Evolutionary conservation across 2,113 vertebrate genomes (phyloP).

Genomic region (Dolichallabes microphthalmus): DNA sequence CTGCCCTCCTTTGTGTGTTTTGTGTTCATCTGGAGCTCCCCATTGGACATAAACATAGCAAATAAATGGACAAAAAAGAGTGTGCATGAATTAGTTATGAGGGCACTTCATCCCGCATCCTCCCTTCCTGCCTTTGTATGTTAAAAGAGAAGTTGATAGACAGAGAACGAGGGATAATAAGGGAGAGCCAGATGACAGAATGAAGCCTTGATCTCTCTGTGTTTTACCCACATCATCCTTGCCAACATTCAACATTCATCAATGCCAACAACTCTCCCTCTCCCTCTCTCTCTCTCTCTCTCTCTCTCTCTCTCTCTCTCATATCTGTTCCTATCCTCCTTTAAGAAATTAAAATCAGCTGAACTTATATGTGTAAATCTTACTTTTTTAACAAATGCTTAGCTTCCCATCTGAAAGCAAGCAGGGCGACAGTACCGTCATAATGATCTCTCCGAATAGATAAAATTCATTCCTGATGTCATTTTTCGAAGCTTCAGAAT

Average conservation of each 20-base stretch:
- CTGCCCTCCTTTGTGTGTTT: constrained; percentile 31
- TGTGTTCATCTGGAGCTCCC: constrained; percentile 20
- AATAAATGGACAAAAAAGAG: constrained; percentile 25
- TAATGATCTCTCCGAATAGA: constrained; percentile 16
- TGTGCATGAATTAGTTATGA: constrained; percentile 50
- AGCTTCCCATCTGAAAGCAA: not conserved
- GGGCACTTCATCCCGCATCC: constrained; percentile 31
- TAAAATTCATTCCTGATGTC: not conserved
- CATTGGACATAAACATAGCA: constrained; percentile 30
- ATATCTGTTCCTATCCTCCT: not conserved
- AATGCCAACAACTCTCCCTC: not conserved
- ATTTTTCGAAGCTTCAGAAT: not conserved
- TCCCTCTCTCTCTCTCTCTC: not conserved
- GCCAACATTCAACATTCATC: not conserved
- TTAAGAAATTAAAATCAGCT: constrained; percentile 3
- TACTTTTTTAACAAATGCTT: not conserved
- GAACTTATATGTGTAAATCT: not conserved
- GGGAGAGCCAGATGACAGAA: constrained; percentile 4
- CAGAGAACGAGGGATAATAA: constrained; percentile 13
- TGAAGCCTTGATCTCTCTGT: constrained; percentile 23
- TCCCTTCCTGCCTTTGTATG: constrained; percentile 25
- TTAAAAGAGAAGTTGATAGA: constrained; percentile 21
- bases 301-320: no score
- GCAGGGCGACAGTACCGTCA: not conserved
- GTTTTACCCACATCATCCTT: constrained; percentile 21